Conservation (phyloP, 2,888 invertebrate genomes). For the Chymomyza amoena region DNA sequence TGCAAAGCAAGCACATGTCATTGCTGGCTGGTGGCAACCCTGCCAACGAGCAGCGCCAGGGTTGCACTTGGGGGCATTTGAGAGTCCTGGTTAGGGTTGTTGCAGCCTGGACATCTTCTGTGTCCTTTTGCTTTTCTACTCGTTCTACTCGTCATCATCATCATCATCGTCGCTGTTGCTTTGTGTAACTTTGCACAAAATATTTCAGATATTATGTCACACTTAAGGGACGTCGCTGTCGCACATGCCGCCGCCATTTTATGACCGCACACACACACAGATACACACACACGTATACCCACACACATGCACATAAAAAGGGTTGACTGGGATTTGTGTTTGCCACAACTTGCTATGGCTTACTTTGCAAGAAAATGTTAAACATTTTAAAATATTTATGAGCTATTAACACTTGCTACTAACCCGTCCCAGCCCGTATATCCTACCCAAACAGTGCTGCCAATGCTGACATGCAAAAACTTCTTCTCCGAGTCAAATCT, state of each 20-base stretch:
- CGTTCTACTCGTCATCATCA: background rate
- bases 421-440: background rate
- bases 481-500: constrained; percentile 33
- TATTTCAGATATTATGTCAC: constrained; percentile 72
- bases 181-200: constrained; percentile 70
- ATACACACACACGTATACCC: constrained; percentile 1
- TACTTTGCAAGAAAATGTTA: constrained; percentile 56
- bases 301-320: constrained; percentile 1
- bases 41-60: background rate
- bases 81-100: background rate
- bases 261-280: constrained; percentile 60
- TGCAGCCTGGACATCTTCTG: background rate
- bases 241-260: constrained; percentile 55
- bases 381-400: constrained; percentile 74
- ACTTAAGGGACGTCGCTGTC: constrained; percentile 56
- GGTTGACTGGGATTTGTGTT: constrained; percentile 38
- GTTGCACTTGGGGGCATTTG: background rate
- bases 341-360: constrained; percentile 11
- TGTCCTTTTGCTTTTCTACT: background rate
- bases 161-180: constrained; percentile 13
- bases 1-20: constrained; percentile 62
- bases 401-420: constrained; percentile 69
- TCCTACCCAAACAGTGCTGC: constrained; percentile 9
- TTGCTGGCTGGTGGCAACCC: background rate
- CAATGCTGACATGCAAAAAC: constrained; percentile 6